Evolutionary conservation across 2,888 invertebrate species (phyloP).

Genomic region (Chalcosyrphus nemorum): DNA sequence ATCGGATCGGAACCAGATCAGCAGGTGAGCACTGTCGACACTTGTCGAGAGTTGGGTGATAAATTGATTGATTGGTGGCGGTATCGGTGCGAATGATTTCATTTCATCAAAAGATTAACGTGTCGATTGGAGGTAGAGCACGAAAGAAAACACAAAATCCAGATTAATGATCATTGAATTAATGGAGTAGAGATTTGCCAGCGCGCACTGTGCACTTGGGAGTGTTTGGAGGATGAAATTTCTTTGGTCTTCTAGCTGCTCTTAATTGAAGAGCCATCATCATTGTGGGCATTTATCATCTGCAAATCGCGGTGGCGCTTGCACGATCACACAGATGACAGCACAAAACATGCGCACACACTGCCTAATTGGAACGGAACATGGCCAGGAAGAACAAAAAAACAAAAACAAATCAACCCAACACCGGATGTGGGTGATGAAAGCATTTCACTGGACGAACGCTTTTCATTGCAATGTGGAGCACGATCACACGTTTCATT

Average conservation of each 20-base stretch:
- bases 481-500: conserved; percentile 14
- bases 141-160: neutral
- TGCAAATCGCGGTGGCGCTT: conserved; percentile 2
- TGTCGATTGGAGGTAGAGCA: neutral
- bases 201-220: neutral
- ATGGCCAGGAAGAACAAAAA: conserved; percentile 12
- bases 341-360: neutral
- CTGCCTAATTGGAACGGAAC: conserved; percentile 21
- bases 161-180: conserved; percentile 46
- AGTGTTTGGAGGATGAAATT: neutral
- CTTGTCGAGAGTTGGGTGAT: conserved; percentile 38
- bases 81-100: conserved; percentile 25
- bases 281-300: conserved; percentile 16
- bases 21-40: conserved; percentile 39
- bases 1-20: conserved; percentile 51
- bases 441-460: conserved; percentile 17
- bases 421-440: conserved; percentile 58
- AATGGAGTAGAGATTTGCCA: conserved; percentile 12
- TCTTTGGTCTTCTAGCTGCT: neutral
- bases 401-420: too few relatives aligned
- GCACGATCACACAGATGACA: neutral
- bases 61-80: conserved; percentile 62
- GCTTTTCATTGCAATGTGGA: conserved; percentile 45
- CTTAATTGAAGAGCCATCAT: conserved; percentile 35
- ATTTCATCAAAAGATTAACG: conserved; percentile 12